These are phyloP conservation scores for Berghia stephanieae DNA, from an alignment of 1,140 invertebrate species.

Conservation along the genomic window DNA sequence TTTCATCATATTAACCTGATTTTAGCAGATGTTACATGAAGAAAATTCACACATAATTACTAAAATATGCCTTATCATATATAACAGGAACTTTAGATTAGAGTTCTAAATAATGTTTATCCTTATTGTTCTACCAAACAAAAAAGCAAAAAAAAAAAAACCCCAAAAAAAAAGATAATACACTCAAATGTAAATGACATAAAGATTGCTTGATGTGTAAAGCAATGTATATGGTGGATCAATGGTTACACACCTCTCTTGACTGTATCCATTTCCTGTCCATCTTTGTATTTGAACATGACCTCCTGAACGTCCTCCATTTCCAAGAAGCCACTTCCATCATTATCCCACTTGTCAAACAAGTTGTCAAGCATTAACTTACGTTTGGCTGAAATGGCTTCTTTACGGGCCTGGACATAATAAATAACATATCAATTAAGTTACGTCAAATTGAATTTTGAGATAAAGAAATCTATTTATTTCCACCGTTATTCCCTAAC, in stretches of 20 bases:
- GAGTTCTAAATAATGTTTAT: too few relatives aligned
- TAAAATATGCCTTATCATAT: too few relatives aligned
- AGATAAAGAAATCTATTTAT: background rate
- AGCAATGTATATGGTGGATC: background rate
- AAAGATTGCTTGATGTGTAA: too few relatives aligned
- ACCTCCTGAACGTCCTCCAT: constrained; percentile 60
- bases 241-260: constrained; percentile 47
- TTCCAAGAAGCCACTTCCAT: constrained; percentile 63
- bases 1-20: too few relatives aligned
- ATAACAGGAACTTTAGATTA: too few relatives aligned
- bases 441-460: too few relatives aligned
- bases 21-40: too few relatives aligned
- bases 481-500: background rate
- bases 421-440: background rate
- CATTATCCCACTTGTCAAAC: constrained; percentile 68
- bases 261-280: constrained; percentile 57
- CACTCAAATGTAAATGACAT: too few relatives aligned
- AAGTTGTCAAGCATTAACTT: constrained; percentile 58
- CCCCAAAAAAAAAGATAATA: too few relatives aligned
- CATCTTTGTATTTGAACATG: constrained; percentile 64
- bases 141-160: too few relatives aligned
- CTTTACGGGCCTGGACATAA: constrained; percentile 53
- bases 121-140: too few relatives aligned
- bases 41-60: too few relatives aligned
- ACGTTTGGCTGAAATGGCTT: constrained; percentile 53